Evolutionary conservation across 2,113 vertebrate genomes (phyloP).

Genomic region (Stegastes partitus): DNA sequence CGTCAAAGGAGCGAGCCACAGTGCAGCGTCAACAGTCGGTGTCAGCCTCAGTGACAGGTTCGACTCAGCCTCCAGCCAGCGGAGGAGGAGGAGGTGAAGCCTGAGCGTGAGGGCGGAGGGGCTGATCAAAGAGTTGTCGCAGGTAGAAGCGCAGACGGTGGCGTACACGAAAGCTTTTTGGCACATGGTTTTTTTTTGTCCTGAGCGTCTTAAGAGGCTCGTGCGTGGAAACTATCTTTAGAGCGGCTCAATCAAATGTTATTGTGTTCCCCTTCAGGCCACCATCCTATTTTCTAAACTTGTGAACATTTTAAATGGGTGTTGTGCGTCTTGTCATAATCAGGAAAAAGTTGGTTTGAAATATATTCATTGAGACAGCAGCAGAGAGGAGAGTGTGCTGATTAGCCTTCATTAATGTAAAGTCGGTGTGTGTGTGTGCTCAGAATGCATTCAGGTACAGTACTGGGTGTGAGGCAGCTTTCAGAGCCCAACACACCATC

Average conservation of each 20-base stretch:
- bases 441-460: neutral
- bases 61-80: constrained; percentile 60
- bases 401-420: neutral
- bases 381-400: neutral
- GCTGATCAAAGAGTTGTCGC: constrained; percentile 48
- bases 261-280: neutral
- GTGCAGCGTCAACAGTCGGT: constrained; percentile 65
- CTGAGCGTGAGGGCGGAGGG: constrained; percentile 18
- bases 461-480: neutral
- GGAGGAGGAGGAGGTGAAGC: constrained; percentile 9
- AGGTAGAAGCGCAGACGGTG: constrained; percentile 32
- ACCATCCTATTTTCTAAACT: neutral
- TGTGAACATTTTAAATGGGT: neutral
- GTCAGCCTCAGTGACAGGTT: constrained; percentile 67
- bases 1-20: constrained; percentile 48
- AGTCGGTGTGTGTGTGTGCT: neutral
- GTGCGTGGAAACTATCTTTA: neutral
- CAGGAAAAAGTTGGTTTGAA: neutral
- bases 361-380: neutral
- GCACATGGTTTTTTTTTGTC: constrained; percentile 19
- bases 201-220: constrained; percentile 16
- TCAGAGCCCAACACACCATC: neutral
- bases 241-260: neutral
- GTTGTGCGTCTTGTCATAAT: neutral
- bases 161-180: constrained; percentile 22